Conservation (phyloP, 2,888 invertebrate genomes). For the Antheraea assamensis region DNA sequence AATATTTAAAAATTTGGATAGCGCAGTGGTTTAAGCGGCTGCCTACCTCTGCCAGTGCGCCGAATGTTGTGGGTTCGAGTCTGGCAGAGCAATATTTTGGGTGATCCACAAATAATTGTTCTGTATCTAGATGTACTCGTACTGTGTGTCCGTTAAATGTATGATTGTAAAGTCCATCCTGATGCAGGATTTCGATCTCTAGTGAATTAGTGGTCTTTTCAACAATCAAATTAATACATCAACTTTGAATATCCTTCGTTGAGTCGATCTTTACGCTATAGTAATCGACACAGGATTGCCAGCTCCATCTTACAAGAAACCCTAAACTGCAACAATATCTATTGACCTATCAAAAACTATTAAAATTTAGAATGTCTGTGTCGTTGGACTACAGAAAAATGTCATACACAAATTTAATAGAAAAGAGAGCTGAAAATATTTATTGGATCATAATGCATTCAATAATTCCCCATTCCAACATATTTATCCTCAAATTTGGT, state of each 20-base stretch:
- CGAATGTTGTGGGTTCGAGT: too few relatives aligned
- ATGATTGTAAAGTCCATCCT: too few relatives aligned
- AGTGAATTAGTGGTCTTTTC: too few relatives aligned
- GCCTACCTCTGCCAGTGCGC: too few relatives aligned
- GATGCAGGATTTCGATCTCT: too few relatives aligned
- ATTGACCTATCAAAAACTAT: neutral
- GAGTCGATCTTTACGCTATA: neutral
- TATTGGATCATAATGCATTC: too few relatives aligned
- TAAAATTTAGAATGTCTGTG: neutral
- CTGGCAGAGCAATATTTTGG: too few relatives aligned
- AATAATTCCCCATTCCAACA: neutral
- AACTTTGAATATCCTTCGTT: neutral
- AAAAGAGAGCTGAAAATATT: neutral
- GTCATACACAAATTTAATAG: neutral
- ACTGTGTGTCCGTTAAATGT: too few relatives aligned
- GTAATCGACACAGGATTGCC: neutral
- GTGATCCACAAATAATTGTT: too few relatives aligned
- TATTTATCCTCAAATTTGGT: neutral
- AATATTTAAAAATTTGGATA: too few relatives aligned
- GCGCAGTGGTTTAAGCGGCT: too few relatives aligned
- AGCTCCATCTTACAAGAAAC: neutral
- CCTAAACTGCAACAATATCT: neutral
- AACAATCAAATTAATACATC: neutral
- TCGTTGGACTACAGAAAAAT: neutral
- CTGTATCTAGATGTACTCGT: too few relatives aligned